Evolutionary conservation across 2,797 vertebrate species (phyloP).

Genomic region (Coreius guichenoti): DNA sequence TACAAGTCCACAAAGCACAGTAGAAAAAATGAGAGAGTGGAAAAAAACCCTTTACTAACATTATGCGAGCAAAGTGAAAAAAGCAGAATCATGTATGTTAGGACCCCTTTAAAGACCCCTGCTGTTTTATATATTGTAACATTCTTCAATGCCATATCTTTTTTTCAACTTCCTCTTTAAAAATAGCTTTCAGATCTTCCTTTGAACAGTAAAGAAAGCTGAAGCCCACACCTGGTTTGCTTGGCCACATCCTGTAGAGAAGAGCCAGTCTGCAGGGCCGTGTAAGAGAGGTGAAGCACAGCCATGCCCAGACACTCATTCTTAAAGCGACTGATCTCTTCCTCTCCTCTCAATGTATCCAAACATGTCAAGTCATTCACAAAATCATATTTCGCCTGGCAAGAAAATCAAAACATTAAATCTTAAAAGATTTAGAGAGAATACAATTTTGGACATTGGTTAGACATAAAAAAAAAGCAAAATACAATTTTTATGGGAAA

Average conservation of each 20-base stretch:
- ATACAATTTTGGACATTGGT: neutral
- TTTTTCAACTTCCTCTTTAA: neutral
- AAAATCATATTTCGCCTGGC: slow-evolving; percentile 90
- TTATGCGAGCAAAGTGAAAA: neutral
- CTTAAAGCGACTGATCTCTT: slow-evolving; percentile 84
- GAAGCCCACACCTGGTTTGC: slow-evolving; percentile 79
- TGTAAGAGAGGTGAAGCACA: slow-evolving; percentile 88
- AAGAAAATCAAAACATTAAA: neutral
- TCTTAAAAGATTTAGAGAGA: neutral
- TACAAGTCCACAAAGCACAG: neutral
- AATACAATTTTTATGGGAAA: neutral
- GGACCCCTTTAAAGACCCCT: neutral
- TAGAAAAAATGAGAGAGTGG: neutral
- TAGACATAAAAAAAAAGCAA: neutral
- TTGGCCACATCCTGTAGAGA: slow-evolving; percentile 85
- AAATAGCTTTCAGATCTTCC: neutral
- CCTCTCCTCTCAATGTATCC: slow-evolving; percentile 76
- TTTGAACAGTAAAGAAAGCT: slow-evolving; percentile 19
- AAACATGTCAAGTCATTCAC: slow-evolving; percentile 84
- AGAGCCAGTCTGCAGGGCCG: slow-evolving; percentile 73
- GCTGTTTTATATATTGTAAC: neutral
- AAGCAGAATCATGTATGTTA: neutral
- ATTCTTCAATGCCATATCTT: neutral
- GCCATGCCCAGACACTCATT: slow-evolving; percentile 95
- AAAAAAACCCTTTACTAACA: neutral